phyloP scores from a whole-genome alignment of 1,140 invertebrate genomes.

The Andrena cerasifolii region DNA sequence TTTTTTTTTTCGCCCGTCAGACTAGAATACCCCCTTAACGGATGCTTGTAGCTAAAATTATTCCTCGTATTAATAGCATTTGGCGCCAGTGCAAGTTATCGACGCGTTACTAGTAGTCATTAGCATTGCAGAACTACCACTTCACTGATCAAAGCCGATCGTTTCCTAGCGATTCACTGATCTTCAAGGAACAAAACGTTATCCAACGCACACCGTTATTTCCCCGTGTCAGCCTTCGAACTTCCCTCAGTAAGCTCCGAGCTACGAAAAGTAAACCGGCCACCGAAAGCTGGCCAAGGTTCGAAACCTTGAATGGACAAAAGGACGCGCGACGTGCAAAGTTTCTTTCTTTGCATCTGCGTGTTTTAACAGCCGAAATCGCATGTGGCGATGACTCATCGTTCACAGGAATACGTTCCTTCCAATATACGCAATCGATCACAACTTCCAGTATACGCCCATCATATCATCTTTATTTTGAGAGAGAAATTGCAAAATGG shows the following conservation, averaged over 20 bases:
- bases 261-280: neutral
- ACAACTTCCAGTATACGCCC: neutral
- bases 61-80: neutral
- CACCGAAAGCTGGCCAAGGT: neutral
- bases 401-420: neutral
- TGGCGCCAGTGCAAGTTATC: neutral
- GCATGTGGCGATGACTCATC: conserved; percentile 1
- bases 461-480: too few species aligned
- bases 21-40: too few species aligned
- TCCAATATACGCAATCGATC: too few species aligned
- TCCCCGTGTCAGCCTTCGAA: neutral
- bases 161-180: neutral
- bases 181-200: too few species aligned
- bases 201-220: neutral
- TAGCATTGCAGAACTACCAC: too few species aligned
- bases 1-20: too few species aligned
- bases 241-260: neutral
- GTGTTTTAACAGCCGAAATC: neutral
- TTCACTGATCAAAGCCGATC: neutral
- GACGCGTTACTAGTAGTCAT: neutral
- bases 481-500: too few species aligned
- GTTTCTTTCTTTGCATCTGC: neutral
- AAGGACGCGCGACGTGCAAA: neutral
- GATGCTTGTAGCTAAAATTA: neutral
- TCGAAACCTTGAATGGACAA: conserved; percentile 18